Base-by-base conservation (phyloP, 1,140 invertebrate genomes). In the Diorhabda elongata region DNA sequence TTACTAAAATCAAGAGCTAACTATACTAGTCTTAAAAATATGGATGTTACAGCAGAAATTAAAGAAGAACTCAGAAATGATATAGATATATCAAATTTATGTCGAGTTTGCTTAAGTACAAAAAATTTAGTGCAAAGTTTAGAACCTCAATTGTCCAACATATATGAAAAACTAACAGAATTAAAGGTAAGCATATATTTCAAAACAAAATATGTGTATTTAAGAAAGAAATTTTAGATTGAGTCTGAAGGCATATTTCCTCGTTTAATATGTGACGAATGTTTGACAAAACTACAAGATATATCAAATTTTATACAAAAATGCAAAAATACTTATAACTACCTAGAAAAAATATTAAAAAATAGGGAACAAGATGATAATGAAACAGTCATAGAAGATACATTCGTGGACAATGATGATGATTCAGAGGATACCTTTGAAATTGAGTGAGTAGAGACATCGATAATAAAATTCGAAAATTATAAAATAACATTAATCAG, bases 31-130 rank as follows among this genome's bases (percentile, higher is more conserved):
- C 26, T 26, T 26, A 26, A 52, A 52, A 52, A 52, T 52, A 52
- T 52, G 47, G 47, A 52, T 52, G n/a, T n/a, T 1, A 26, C 26
- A 26, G 1, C 26, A 26, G 26, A 26, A 26, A 26, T 26, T 26
- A 26, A 26, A 52, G 47, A 52, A 26, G 47, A 52, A 52, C 6
- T 52, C 47, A 6, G 6, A n/a, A 52, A 52, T 2, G n/a, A 52
- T 52, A 52, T n/a, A n/a, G 47, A 52, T 52, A 52, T 52, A 52
- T 6, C 61, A 42, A 62, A 42, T 44, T 11, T 62, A 4, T 62
- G 61, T 62, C 42, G 61, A 9, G 61, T 43, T 62, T 62, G 61
- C 11, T 62, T 62, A 44, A 11, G 43, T 44, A 44, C 61, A 44
- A 9, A 42, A 5, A 44, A 44, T 41, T 42, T 44, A 44, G n/a